A percentile compares a stretch with the other conserved stretches of the same genome.
Conservation (phyloP, 2,888 invertebrate species). For the Dolichopus griseipennis region DNA sequence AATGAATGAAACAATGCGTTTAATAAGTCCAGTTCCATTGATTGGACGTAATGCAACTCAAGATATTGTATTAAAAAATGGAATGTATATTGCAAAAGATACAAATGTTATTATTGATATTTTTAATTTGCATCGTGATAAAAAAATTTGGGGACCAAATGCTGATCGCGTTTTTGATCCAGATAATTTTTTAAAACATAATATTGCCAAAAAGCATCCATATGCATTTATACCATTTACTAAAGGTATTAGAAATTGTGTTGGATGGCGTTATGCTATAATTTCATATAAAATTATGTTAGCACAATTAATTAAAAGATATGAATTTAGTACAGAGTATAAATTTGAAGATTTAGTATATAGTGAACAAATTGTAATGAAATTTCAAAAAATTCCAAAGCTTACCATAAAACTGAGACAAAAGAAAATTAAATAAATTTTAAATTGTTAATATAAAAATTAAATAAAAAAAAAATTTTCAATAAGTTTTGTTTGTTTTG, state of each 20-base stretch:
- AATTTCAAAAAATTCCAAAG: background rate
- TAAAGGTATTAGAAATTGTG: slow-evolving; percentile 40
- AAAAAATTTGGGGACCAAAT: slow-evolving; percentile 36
- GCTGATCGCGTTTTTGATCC: slow-evolving; percentile 34
- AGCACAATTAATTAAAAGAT: slow-evolving; percentile 19
- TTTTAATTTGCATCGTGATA: slow-evolving; percentile 36
- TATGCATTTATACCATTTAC: slow-evolving; percentile 39
- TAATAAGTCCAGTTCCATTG: slow-evolving; percentile 14
- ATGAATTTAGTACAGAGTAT: background rate
- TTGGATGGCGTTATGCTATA: slow-evolving; percentile 37
- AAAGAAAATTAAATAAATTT: background rate
- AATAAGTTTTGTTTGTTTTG: too few species aligned
- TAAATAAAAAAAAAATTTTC: too few species aligned
- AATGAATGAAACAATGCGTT: slow-evolving; percentile 16
- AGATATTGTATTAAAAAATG: background rate
- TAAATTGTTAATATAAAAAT: background rate
- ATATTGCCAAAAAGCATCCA: slow-evolving; percentile 24
- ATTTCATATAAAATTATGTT: slow-evolving; percentile 35
- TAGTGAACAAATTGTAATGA: background rate
- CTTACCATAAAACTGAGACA: background rate
- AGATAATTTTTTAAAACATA: slow-evolving; percentile 31
- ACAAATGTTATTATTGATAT: slow-evolving; percentile 26
- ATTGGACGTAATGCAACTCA: slow-evolving; percentile 2
- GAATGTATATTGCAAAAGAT: slow-evolving; percentile 15
- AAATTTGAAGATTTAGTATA: slow-evolving; percentile 3